Evolutionary conservation across 2,888 invertebrate genomes (phyloP).

Genomic region (Clunio marinus): DNA sequence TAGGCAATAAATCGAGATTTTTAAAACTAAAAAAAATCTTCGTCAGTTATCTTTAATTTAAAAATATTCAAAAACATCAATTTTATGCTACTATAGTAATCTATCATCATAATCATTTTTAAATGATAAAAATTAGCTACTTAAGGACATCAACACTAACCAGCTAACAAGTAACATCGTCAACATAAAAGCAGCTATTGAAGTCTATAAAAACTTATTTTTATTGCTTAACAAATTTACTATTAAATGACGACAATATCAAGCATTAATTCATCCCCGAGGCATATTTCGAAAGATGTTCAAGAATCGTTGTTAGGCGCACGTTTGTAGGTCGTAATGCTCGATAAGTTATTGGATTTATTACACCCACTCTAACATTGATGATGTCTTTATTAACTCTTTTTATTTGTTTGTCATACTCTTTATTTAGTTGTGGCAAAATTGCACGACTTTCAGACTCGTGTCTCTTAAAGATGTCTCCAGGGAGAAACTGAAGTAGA

Average conservation of each 20-base stretch:
- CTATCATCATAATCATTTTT: no score
- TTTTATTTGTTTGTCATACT: slow-evolving; percentile 18
- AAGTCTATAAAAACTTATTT: no score
- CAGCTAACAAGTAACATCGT: no score
- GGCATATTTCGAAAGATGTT: slow-evolving; percentile 1
- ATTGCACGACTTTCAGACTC: neutral
- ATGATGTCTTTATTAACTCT: slow-evolving; percentile 28
- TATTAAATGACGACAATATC: neutral
- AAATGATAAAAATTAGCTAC: no score
- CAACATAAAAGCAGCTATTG: no score
- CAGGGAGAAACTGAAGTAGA: neutral
- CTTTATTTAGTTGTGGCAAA: neutral
- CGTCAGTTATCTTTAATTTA: no score
- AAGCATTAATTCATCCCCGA: slow-evolving; percentile 5
- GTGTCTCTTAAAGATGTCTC: neutral
- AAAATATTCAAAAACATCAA: no score
- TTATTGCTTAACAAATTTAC: no score
- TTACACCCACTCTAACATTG: neutral
- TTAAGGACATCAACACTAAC: no score
- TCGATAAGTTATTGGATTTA: slow-evolving; percentile 6
- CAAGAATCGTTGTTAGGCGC: slow-evolving; percentile 9
- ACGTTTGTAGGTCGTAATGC: neutral
- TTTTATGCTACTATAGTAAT: no score
- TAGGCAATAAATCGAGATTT: no score
- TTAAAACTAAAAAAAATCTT: no score